A percentile compares a stretch with the other conserved stretches of the same genome.
phyloP scores from a whole-genome alignment of 2,888 invertebrate genomes.

The Perithous albicinctus region DNA sequence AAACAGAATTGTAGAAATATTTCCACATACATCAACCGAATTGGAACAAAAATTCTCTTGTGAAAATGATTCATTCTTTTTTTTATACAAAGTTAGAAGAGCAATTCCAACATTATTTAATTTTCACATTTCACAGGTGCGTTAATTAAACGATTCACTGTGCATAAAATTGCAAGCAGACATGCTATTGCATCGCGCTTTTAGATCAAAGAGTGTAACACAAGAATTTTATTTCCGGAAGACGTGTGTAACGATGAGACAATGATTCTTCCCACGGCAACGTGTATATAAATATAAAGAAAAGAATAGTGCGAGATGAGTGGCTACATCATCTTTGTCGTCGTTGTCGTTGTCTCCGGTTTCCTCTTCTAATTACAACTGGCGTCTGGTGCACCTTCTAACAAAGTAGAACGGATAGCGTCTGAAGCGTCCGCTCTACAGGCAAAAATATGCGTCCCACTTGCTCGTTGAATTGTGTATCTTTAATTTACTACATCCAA shows the following conservation, averaged over 20 bases:
- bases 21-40: too few species aligned
- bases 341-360: slow-evolving; percentile 34
- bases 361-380: slow-evolving; percentile 70
- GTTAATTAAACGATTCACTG: too few species aligned
- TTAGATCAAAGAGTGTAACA: slow-evolving; percentile 10
- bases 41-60: too few species aligned
- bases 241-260: slow-evolving; percentile 14
- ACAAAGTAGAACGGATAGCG: slow-evolving; percentile 66
- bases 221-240: slow-evolving; percentile 42
- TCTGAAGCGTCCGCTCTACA: neutral
- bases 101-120: too few species aligned
- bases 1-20: too few species aligned
- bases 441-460: neutral
- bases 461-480: neutral
- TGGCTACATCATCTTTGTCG: slow-evolving; percentile 24
- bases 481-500: neutral
- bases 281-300: slow-evolving; percentile 19
- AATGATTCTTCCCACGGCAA: slow-evolving; percentile 1
- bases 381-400: slow-evolving; percentile 55
- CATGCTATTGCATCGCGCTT: neutral
- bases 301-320: slow-evolving; percentile 51
- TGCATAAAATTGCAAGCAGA: neutral
- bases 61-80: too few species aligned
- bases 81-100: too few species aligned
- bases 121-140: too few species aligned